phyloP scores from a whole-genome alignment of 1,140 invertebrate species.

The Drosophila tani region DNA sequence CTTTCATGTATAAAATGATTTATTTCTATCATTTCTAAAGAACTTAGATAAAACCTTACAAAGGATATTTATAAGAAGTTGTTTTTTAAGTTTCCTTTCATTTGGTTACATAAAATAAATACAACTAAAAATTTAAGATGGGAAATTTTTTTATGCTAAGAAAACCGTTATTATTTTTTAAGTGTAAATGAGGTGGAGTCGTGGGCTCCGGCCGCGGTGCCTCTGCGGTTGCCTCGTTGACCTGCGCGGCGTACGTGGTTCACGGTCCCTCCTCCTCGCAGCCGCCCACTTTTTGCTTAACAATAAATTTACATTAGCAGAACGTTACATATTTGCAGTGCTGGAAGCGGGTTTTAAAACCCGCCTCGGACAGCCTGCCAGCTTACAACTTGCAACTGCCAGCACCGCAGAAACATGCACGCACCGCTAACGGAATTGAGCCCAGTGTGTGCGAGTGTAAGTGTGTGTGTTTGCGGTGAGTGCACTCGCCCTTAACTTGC shows the following conservation, averaged over 20 bases:
- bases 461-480: constrained; percentile 39
- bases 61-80: too few relatives aligned
- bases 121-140: too few relatives aligned
- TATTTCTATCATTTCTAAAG: too few relatives aligned
- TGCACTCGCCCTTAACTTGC: constrained; percentile 69
- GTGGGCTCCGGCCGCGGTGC: constrained; percentile 30
- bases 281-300: constrained; percentile 57
- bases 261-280: neutral
- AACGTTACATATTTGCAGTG: constrained; percentile 83
- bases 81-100: too few relatives aligned
- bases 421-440: constrained; percentile 21
- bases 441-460: constrained; percentile 4
- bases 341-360: constrained; percentile 69
- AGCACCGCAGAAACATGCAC: constrained; percentile 43
- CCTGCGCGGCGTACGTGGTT: constrained; percentile 43
- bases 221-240: constrained; percentile 61
- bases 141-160: neutral
- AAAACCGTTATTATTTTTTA: neutral
- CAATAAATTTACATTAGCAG: constrained; percentile 84
- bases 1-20: too few relatives aligned
- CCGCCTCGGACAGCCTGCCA: constrained; percentile 48
- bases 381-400: constrained; percentile 43
- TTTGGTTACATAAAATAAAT: too few relatives aligned
- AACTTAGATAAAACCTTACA: too few relatives aligned
- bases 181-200: constrained; percentile 20